Conservation (phyloP, 1,140 invertebrate genomes). For the Drosophila ercepeae region DNA sequence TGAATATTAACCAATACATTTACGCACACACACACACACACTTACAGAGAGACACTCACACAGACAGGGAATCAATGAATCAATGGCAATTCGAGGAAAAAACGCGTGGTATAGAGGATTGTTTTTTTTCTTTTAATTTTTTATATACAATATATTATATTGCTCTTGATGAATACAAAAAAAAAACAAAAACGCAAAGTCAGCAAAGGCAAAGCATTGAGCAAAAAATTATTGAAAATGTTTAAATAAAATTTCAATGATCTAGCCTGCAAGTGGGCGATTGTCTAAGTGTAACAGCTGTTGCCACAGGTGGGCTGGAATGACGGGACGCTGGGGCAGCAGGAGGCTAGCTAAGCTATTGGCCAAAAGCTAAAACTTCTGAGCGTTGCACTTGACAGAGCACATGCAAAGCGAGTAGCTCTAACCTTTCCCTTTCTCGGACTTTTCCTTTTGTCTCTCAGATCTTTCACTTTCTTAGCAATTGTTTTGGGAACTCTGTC, state of each 20-base stretch:
- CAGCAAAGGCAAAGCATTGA: constrained; percentile 57
- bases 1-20: constrained; percentile 32
- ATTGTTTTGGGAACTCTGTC: constrained; percentile 61
- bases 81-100: constrained; percentile 55
- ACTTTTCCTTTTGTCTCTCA: constrained; percentile 38
- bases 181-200: constrained; percentile 53
- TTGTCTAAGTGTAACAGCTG: constrained; percentile 54
- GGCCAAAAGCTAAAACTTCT: constrained; percentile 19
- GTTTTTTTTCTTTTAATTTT: constrained; percentile 20
- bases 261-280: constrained; percentile 48
- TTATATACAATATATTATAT: constrained; percentile 14
- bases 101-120: constrained; percentile 61
- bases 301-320: constrained; percentile 24
- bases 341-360: background rate
- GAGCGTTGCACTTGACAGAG: constrained; percentile 58
- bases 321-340: background rate
- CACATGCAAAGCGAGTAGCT: constrained; percentile 22
- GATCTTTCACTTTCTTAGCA: constrained; percentile 75
- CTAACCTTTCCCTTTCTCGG: constrained; percentile 62
- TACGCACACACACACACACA: constrained; percentile 30
- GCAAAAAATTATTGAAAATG: constrained; percentile 64
- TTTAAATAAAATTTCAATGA: constrained; percentile 56
- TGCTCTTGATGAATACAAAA: constrained; percentile 24
- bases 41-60: constrained; percentile 18
- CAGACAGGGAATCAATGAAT: constrained; percentile 52